Percentiles rank a stretch among this genome's conserved stretches.
Evolutionary conservation across 2,797 vertebrate genomes (phyloP).

Genomic region (Periophthalmus magnuspinnatus): DNA sequence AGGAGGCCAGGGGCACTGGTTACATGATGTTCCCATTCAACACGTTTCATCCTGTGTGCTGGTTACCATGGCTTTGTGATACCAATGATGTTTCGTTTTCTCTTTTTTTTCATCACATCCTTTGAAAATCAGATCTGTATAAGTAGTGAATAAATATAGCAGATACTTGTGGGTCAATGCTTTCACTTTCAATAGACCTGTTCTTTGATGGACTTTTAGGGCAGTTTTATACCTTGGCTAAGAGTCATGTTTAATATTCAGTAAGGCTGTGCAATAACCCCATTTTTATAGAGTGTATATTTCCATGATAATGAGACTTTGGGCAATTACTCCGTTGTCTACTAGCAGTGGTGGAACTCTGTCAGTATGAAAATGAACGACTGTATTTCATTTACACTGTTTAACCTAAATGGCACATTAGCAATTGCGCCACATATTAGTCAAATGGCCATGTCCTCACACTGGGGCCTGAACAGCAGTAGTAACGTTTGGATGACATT

Average conservation of each 20-base stretch:
- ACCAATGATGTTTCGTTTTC: background rate
- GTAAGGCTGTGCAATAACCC: background rate
- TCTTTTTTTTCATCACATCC: background rate
- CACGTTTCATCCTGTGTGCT: background rate
- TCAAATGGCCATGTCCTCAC: background rate
- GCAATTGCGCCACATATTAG: background rate
- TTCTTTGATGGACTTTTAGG: background rate
- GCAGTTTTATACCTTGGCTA: background rate
- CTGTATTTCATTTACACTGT: constrained; percentile 7
- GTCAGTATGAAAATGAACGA: background rate
- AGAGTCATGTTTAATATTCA: background rate
- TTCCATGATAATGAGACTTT: too few relatives aligned
- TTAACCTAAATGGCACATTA: constrained; percentile 6
- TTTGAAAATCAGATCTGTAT: background rate
- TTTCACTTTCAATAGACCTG: background rate
- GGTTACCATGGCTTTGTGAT: constrained; percentile 8
- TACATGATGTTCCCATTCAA: constrained; percentile 9
- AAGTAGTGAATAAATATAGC: background rate
- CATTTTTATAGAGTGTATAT: background rate
- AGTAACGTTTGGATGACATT: constrained; percentile 5
- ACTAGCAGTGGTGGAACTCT: background rate
- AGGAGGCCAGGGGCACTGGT: background rate
- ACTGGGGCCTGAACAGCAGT: background rate
- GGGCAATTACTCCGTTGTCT: too few relatives aligned
- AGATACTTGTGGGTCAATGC: background rate